Conservation (phyloP, 2,113 vertebrate species). For the Zeus faber region DNA sequence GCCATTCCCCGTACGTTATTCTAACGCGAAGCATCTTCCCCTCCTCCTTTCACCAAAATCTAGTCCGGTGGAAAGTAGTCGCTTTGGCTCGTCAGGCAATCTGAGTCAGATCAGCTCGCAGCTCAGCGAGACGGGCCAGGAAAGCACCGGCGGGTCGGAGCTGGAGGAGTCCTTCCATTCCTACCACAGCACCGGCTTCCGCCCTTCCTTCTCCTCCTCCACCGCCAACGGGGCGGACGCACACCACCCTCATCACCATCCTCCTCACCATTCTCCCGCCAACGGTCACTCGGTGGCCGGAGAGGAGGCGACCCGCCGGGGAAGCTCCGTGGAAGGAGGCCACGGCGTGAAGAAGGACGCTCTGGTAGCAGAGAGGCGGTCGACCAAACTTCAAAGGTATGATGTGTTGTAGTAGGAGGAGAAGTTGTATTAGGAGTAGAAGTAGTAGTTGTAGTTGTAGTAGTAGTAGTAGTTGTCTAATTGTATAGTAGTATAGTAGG, state of each 20-base stretch:
- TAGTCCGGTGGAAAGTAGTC: constrained; percentile 92
- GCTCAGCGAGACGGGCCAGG: constrained; percentile 87
- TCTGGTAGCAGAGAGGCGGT: constrained; percentile 43
- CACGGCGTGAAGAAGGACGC: constrained; percentile 42
- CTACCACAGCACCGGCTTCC: constrained; percentile 73
- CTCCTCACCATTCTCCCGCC: too few relatives aligned
- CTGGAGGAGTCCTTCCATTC: constrained; percentile 82
- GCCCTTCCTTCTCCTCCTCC: constrained; percentile 66
- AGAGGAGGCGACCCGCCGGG: constrained; percentile 59
- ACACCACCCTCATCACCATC: constrained; percentile 54
- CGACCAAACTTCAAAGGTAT: constrained; percentile 61
- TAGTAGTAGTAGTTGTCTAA: too few relatives aligned
- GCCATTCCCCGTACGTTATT: background rate
- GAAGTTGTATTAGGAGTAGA: too few relatives aligned
- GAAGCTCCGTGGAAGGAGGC: constrained; percentile 55
- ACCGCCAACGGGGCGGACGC: constrained; percentile 68
- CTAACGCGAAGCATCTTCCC: constrained; percentile 30
- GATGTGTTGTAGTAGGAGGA: background rate
- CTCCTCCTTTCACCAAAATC: constrained; percentile 36
- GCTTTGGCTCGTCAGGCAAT: constrained; percentile 91
- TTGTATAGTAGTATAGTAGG: too few relatives aligned
- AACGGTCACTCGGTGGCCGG: constrained; percentile 59
- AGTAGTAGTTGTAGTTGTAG: too few relatives aligned
- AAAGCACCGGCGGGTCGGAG: constrained; percentile 77
- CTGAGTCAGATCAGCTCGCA: constrained; percentile 94